Evolutionary conservation across 2,888 invertebrate species (phyloP).

Genomic region (Drosophila sordidula): DNA sequence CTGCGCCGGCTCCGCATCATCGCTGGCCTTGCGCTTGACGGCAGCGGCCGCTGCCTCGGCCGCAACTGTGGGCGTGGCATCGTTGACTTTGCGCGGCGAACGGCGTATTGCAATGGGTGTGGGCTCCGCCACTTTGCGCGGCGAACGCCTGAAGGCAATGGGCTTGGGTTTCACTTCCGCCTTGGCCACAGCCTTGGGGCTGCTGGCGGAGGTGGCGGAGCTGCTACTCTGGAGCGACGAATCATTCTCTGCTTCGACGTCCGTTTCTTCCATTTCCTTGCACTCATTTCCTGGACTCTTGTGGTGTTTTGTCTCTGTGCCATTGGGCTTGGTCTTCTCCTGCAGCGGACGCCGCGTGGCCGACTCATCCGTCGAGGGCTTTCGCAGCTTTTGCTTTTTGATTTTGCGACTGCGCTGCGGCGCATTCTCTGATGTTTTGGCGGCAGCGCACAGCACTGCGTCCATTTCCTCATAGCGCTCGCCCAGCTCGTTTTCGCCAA

Average conservation of each 20-base stretch:
- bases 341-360: constrained; percentile 40
- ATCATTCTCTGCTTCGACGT: constrained; percentile 65
- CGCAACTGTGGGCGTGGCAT: constrained; percentile 25
- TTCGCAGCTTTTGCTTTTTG: constrained; percentile 66
- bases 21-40: constrained; percentile 26
- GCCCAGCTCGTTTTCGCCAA: constrained; percentile 91
- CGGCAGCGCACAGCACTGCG: constrained; percentile 80
- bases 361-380: constrained; percentile 59
- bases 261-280: constrained; percentile 31
- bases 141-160: constrained; percentile 59
- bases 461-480: constrained; percentile 83
- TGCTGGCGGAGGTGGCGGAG: constrained; percentile 29
- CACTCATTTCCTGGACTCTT: constrained; percentile 19
- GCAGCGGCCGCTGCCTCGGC: constrained; percentile 7
- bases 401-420: constrained; percentile 45
- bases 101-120: constrained; percentile 50
- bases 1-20: constrained; percentile 12
- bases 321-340: constrained; percentile 54
- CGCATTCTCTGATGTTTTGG: constrained; percentile 56
- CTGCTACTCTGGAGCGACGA: constrained; percentile 68
- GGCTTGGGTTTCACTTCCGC: constrained; percentile 35
- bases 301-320: background rate
- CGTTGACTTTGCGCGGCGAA: constrained; percentile 33
- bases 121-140: constrained; percentile 47
- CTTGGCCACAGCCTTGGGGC: constrained; percentile 31